Percentiles rank a stretch among this genome's conserved stretches.
Conservation (phyloP, 2,797 vertebrate species). For the Calcarius lapponicus region DNA sequence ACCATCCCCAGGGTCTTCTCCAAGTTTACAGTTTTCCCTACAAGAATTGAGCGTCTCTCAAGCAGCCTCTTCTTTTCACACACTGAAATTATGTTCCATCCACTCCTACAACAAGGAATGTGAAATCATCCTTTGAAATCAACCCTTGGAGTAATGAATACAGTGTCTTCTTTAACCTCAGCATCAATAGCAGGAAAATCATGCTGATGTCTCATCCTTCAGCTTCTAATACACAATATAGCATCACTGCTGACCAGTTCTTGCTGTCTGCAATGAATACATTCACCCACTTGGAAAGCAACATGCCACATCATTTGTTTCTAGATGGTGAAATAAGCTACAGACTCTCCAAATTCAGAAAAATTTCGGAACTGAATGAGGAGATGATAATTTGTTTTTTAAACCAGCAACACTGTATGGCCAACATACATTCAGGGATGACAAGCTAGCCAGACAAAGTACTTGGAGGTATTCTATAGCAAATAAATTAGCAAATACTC, state of each 20-base stretch:
- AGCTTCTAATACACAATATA: not conserved
- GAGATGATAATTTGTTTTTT: not conserved
- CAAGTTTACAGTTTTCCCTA: not conserved
- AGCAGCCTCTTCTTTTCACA: not conserved
- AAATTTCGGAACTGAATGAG: not conserved
- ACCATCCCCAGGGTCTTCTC: not conserved
- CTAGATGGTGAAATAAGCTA: not conserved
- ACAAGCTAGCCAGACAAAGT: not conserved
- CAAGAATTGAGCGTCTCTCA: fast-evolving
- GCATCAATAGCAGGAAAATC: not conserved
- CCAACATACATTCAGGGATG: not conserved
- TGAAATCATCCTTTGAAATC: not conserved
- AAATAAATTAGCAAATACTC: not conserved
- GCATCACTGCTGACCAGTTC: not conserved
- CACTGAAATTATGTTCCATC: not conserved
- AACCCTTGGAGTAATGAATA: not conserved
- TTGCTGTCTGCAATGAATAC: not conserved
- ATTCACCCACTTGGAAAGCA: not conserved
- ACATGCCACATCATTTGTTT: fast-evolving
- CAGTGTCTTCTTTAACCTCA: not conserved
- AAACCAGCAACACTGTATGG: not conserved
- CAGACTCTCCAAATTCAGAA: not conserved
- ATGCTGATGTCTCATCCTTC: not conserved
- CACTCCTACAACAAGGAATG: not conserved
- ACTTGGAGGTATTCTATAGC: not conserved